phyloP scores from a whole-genome alignment of 2,113 vertebrate species.

The Rhombomys opimus region DNA sequence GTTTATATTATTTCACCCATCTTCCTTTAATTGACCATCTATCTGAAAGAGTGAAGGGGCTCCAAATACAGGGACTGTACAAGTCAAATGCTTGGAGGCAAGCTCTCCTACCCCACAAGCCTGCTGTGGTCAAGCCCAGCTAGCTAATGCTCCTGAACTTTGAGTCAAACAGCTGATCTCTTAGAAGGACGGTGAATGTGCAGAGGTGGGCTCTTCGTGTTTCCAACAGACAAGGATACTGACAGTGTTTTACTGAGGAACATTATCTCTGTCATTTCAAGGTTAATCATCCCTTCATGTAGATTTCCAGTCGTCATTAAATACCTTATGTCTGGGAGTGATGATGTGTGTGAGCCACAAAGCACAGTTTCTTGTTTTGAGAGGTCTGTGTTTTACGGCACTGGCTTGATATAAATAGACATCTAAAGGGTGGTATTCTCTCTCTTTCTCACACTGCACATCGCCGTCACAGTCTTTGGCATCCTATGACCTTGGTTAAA shows the following conservation, averaged over 20 bases:
- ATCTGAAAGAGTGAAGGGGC: background rate
- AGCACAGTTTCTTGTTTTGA: slow-evolving; percentile 30
- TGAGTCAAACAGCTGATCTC: slow-evolving; percentile 12
- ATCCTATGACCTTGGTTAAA: background rate
- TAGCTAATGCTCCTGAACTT: background rate
- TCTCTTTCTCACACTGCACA: background rate
- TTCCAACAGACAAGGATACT: slow-evolving; percentile 35
- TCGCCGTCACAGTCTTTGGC: slow-evolving; percentile 10
- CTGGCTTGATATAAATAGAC: background rate
- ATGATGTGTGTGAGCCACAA: slow-evolving; percentile 41
- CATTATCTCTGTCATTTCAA: slow-evolving; percentile 58
- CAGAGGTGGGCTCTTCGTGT: background rate
- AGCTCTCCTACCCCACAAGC: background rate
- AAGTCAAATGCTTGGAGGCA: background rate
- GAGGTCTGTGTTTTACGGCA: background rate
- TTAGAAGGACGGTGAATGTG: background rate
- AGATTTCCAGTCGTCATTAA: slow-evolving; percentile 47
- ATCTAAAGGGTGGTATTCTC: background rate
- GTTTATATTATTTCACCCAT: background rate
- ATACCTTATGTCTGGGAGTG: slow-evolving; percentile 12
- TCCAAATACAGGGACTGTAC: background rate
- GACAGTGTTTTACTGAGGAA: slow-evolving; percentile 52
- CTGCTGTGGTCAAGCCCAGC: background rate
- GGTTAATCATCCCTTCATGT: slow-evolving; percentile 59
- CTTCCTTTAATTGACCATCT: slow-evolving; percentile 35